These are phyloP conservation scores for Solenopsis fugax DNA, from an alignment of 1,140 invertebrate species.

Conservation along the genomic window DNA sequence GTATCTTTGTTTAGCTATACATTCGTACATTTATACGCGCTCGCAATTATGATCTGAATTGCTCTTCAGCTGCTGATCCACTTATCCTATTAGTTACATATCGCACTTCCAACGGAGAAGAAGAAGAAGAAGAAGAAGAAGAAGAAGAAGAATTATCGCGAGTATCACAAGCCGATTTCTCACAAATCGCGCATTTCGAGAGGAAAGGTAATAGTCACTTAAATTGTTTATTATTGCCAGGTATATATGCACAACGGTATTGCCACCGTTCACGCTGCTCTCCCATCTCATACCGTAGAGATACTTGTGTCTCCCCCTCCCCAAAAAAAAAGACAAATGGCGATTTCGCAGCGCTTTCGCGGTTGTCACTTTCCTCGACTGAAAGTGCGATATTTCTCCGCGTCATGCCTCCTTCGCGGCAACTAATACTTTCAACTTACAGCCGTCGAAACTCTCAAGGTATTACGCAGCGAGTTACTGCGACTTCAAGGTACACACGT, in stretches of 20 bases:
- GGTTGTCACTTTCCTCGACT: not conserved
- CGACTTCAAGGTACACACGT: slow-evolving; percentile 53
- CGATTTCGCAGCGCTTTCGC: slow-evolving; percentile 1
- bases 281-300: not conserved
- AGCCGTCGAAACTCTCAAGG: slow-evolving; percentile 31
- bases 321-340: not conserved
- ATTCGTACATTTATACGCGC: slow-evolving; percentile 24
- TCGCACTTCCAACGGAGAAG: slow-evolving; percentile 38
- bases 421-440: slow-evolving; percentile 57
- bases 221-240: slow-evolving; percentile 4
- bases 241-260: not conserved
- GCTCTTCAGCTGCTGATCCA: slow-evolving; percentile 1
- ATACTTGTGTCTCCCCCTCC: not conserved
- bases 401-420: not conserved
- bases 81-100: slow-evolving; percentile 29
- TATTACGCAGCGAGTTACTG: slow-evolving; percentile 35
- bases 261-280: not conserved
- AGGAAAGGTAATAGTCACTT: not conserved
- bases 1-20: not conserved
- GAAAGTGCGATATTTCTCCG: slow-evolving; percentile 34
- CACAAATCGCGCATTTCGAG: not conserved
- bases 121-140: not conserved
- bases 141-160: not conserved
- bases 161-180: slow-evolving; percentile 1
- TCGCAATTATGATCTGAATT: slow-evolving; percentile 19